A percentile compares a stretch with the other conserved stretches of the same genome.
Conservation (phyloP, 2,797 vertebrate genomes). For the Anguilla anguilla region DNA sequence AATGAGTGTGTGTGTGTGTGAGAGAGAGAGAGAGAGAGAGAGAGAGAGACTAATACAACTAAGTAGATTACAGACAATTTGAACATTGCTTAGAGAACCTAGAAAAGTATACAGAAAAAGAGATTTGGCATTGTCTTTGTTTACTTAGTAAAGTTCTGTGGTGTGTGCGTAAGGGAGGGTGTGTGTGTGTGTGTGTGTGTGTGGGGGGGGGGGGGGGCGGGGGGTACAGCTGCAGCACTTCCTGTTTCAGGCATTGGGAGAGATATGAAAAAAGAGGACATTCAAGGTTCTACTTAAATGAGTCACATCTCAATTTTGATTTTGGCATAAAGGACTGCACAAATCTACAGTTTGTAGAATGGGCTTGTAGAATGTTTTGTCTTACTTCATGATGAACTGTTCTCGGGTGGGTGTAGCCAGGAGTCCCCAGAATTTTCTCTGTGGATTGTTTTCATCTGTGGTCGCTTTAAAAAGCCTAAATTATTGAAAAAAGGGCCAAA, state of each 20-base stretch:
- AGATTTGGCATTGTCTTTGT: neutral
- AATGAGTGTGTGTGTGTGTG: neutral
- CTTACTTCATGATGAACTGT: neutral
- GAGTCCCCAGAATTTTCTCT: neutral
- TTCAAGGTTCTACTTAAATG: neutral
- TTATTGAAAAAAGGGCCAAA: neutral
- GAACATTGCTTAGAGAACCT: neutral
- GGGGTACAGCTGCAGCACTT: neutral
- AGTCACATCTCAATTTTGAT: neutral
- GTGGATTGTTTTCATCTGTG: neutral
- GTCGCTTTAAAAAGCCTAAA: neutral
- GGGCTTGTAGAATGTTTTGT: neutral
- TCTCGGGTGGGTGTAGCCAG: neutral
- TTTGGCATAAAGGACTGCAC: neutral
- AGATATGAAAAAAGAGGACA: neutral
- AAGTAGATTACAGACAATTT: neutral
- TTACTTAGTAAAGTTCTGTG: neutral
- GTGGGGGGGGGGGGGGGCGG: neutral
- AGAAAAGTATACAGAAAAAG: neutral
- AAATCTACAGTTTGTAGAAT: neutral
- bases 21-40: neutral
- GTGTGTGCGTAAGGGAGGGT: too few species aligned
- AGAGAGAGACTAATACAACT: neutral
- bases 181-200: too few species aligned
- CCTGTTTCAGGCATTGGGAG: neutral